Evolutionary conservation across 30 jellyfish, hydroid and myxozoan species (phyloP).

Genomic region (Turritopsis rubra): DNA sequence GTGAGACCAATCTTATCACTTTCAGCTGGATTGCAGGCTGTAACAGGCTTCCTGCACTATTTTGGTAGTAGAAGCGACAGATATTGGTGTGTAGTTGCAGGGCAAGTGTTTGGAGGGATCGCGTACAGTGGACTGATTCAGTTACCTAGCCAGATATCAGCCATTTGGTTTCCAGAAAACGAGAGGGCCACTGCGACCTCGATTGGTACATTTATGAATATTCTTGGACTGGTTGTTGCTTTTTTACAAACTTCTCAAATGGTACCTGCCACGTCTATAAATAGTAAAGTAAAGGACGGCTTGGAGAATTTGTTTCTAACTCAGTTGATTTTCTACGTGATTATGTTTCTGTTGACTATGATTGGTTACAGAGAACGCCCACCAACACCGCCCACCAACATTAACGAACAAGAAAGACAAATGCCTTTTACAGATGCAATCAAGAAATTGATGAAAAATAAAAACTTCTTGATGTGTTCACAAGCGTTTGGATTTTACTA

Average conservation of each 20-base stretch:
- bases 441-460: conserved; percentile 28
- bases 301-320: conserved; percentile 29
- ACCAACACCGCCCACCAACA: conserved; percentile 46
- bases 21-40: conserved; percentile 47
- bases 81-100: conserved; percentile 30
- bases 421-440: conserved; percentile 24
- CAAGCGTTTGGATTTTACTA: conserved; percentile 56
- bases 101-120: conserved; percentile 47
- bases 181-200: conserved; percentile 75
- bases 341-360: conserved; percentile 33
- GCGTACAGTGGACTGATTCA: conserved; percentile 46
- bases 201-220: conserved; percentile 52
- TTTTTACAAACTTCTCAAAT: conserved; percentile 48
- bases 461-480: conserved; percentile 36
- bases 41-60: conserved; percentile 37
- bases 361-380: conserved; percentile 50
- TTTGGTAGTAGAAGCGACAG: conserved; percentile 41
- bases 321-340: conserved; percentile 38
- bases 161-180: conserved; percentile 66
- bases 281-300: conserved; percentile 29
- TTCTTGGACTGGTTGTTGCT: conserved; percentile 62
- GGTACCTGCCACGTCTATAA: conserved; percentile 38
- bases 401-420: conserved; percentile 8
- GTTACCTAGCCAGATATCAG: conserved; percentile 59
- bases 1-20: conserved; percentile 44